These are phyloP conservation scores for Salminus brasiliensis DNA, from an alignment of 2,113 vertebrate species.

Conservation along the genomic window DNA sequence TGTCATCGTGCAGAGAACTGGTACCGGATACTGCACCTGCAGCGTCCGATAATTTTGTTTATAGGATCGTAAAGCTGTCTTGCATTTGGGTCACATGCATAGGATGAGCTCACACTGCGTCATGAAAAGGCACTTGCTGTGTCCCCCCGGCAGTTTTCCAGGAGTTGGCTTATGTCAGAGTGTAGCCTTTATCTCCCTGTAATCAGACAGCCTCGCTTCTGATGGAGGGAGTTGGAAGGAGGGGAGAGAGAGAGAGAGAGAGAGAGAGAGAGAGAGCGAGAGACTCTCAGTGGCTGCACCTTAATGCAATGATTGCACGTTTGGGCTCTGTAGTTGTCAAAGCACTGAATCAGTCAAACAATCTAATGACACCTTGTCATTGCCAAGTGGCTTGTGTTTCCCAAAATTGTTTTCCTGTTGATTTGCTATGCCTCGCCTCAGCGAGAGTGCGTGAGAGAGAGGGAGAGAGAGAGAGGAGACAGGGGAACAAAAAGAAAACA, in stretches of 20 bases:
- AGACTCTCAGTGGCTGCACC: slow-evolving; percentile 79
- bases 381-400: slow-evolving; percentile 84
- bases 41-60: background rate
- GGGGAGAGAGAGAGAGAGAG: background rate
- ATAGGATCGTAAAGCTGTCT: background rate
- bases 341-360: slow-evolving; percentile 88
- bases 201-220: slow-evolving; percentile 27
- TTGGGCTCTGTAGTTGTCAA: slow-evolving; percentile 90
- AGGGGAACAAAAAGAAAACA: slow-evolving; percentile 63
- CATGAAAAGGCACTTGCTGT: background rate
- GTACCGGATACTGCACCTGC: background rate
- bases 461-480: slow-evolving; percentile 45
- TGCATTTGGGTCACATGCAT: background rate
- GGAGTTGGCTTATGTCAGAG: background rate
- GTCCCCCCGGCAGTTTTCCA: background rate
- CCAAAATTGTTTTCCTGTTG: slow-evolving; percentile 85
- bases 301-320: slow-evolving; percentile 99
- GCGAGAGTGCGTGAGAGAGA: slow-evolving; percentile 47
- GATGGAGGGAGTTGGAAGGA: slow-evolving; percentile 9
- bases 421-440: slow-evolving; percentile 85
- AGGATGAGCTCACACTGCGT: background rate
- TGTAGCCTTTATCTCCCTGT: slow-evolving; percentile 7
- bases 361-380: slow-evolving; percentile 97
- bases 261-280: slow-evolving; percentile 11
- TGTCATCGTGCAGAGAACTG: background rate